Percentiles rank a stretch among this genome's conserved stretches.
These are phyloP conservation scores for Amia ocellicauda DNA, from an alignment of 2,113 vertebrate species.

Conservation along the genomic window DNA sequence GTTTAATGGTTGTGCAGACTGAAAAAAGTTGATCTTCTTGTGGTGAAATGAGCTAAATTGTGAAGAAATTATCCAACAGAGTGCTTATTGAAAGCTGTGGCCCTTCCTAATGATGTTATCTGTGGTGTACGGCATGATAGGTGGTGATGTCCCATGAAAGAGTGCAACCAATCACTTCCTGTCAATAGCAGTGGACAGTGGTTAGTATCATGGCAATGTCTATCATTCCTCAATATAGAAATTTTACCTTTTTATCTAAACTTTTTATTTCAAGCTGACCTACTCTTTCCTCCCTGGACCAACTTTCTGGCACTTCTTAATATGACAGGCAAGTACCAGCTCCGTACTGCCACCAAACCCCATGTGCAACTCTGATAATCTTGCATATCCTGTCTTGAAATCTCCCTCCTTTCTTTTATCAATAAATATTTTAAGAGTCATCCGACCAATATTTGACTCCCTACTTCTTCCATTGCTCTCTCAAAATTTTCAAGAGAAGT, in stretches of 20 bases:
- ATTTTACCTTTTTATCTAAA: too few species aligned
- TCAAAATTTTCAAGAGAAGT: too few species aligned
- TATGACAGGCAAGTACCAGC: not conserved
- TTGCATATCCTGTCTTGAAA: not conserved
- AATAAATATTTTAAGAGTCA: not conserved
- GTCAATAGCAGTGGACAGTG: too few species aligned
- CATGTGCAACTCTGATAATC: not conserved
- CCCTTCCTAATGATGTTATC: not conserved
- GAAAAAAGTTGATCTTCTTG: too few species aligned
- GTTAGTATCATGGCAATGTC: too few species aligned
- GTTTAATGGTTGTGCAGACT: too few species aligned
- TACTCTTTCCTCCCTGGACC: not conserved
- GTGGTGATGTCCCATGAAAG: too few species aligned
- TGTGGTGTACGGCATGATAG: not conserved
- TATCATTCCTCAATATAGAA: too few species aligned
- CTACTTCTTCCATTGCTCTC: not conserved
- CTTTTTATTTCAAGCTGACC: too few species aligned
- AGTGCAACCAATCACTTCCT: too few species aligned
- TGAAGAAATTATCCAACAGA: not conserved
- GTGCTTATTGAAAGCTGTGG: constrained; percentile 2
- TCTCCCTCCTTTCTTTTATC: not conserved
- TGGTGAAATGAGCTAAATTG: too few species aligned
- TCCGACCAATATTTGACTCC: not conserved
- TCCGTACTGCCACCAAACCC: not conserved
- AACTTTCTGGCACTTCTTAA: not conserved